Evolutionary conservation across 1,140 invertebrate species (phyloP), one percentile per base, ranked within the genome.

Genomic region (Stegodyphus dumicola): DNA sequence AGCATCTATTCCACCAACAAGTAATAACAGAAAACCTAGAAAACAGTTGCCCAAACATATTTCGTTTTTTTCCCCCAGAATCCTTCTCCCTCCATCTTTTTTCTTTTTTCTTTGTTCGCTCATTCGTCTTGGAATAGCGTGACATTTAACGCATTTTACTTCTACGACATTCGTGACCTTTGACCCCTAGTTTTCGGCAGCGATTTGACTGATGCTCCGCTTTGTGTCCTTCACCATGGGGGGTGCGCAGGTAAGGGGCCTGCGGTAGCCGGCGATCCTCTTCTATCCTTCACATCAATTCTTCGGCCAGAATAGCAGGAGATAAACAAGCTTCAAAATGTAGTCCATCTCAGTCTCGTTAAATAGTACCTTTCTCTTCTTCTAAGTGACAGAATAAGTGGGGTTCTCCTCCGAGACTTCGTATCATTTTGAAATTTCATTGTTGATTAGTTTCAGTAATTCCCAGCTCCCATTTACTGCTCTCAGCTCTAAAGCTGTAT

Each of bases 121-220:
- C 56, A 60, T 60, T 60, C 51, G 33, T 64, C 51, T 56, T 33
- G 10, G 53, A 64, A 79, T 52, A 51, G 65, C 77, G 66, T 69
- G 77, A 79, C 66, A 79, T 79, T 79, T 79, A 79, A 79, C 77
- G 77, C 77, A 69, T 79, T 79, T 79, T 79, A 54, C 49, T 53
- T 79, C 66, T 53, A 6, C 48, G 66, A 70, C 77, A 79, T 51
- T 51, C 6, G 7, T 48, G 77, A 79, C 53, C 77, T 79, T 70
- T 79, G 77, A 79, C 69, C 77, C 33, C n/a, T 4, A 18, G 52
- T 54, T 79, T 79, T 79, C 66, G 66, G 77, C 66, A 69, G 54
- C 52, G 7, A 60, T 64, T 56, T 77, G 48, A 48, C 70, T 77
- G 48, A 48, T 48, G 13, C 76, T 15, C 13, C 13, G 51, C 70